Evolutionary conservation across 2,797 vertebrate species (phyloP).

Genomic region (Aythya fuligula): DNA sequence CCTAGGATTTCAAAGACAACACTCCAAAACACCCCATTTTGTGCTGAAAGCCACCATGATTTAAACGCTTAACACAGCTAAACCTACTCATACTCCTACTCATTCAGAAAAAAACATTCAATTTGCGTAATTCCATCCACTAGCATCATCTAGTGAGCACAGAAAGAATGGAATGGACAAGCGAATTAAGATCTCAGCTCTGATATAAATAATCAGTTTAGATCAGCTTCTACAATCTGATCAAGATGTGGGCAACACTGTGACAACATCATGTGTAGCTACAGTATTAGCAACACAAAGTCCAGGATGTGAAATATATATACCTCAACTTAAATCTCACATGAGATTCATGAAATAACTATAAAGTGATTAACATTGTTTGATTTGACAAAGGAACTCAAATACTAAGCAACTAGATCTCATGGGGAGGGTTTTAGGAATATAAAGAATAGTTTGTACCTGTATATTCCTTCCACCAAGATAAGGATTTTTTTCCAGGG

Average conservation of each 20-base stretch:
- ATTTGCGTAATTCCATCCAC: background rate
- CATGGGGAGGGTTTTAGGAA: conserved; percentile 25
- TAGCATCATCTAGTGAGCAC: background rate
- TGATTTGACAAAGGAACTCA: conserved; percentile 25
- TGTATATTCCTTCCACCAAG: conserved; percentile 97
- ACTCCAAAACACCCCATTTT: background rate
- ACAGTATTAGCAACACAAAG: conserved; percentile 27
- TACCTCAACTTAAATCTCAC: background rate
- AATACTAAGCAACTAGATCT: conserved; percentile 19
- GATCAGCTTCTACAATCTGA: background rate
- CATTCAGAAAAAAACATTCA: background rate
- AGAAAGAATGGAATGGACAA: conserved; percentile 33
- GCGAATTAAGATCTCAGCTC: conserved; percentile 22
- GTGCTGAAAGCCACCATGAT: background rate
- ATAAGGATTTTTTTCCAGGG: conserved; percentile 99
- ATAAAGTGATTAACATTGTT: conserved; percentile 4
- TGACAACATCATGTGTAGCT: background rate
- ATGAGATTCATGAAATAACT: conserved; percentile 16
- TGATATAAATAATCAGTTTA: background rate
- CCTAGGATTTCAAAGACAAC: background rate
- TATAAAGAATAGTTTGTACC: conserved; percentile 79
- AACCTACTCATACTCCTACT: background rate
- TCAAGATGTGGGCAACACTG: background rate
- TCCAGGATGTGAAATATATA: conserved; percentile 9
- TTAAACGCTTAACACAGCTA: background rate